Evolutionary conservation across 2,797 vertebrate genomes (phyloP).

Genomic region (Hipposideros larvatus): DNA sequence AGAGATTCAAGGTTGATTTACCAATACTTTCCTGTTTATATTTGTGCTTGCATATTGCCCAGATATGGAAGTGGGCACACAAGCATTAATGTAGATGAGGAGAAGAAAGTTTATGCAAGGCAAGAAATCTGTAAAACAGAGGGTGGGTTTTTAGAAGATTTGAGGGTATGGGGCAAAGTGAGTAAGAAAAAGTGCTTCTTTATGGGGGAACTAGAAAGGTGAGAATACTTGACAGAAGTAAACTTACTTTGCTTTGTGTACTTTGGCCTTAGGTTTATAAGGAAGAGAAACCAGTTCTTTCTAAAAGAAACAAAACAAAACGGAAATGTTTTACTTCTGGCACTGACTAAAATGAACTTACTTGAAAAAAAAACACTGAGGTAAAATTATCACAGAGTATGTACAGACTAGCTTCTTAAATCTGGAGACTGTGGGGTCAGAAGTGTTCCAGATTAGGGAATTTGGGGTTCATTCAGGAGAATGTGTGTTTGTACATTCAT

Average conservation of each 20-base stretch:
- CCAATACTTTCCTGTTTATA: neutral
- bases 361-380: neutral
- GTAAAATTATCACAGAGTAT: slow-evolving; percentile 50
- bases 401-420: slow-evolving; percentile 32
- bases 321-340: slow-evolving; percentile 37
- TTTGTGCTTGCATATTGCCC: neutral
- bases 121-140: neutral
- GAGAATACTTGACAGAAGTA: slow-evolving; percentile 6
- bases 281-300: slow-evolving; percentile 85
- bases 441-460: slow-evolving; percentile 2
- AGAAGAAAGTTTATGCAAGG: slow-evolving; percentile 26
- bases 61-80: neutral
- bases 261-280: slow-evolving; percentile 78
- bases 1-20: neutral
- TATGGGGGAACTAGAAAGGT: neutral
- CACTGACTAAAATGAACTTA: slow-evolving; percentile 39
- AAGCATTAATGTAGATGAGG: neutral
- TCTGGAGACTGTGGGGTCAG: neutral
- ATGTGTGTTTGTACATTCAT: neutral
- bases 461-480: neutral
- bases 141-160: slow-evolving; percentile 6
- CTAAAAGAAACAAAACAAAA: slow-evolving; percentile 76
- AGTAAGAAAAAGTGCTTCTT: neutral
- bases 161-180: neutral
- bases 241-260: slow-evolving; percentile 77